Evolutionary conservation across 2,113 vertebrate genomes (phyloP), one percentile per base, ranked within the genome.

Genomic region (Hippotragus niger): DNA sequence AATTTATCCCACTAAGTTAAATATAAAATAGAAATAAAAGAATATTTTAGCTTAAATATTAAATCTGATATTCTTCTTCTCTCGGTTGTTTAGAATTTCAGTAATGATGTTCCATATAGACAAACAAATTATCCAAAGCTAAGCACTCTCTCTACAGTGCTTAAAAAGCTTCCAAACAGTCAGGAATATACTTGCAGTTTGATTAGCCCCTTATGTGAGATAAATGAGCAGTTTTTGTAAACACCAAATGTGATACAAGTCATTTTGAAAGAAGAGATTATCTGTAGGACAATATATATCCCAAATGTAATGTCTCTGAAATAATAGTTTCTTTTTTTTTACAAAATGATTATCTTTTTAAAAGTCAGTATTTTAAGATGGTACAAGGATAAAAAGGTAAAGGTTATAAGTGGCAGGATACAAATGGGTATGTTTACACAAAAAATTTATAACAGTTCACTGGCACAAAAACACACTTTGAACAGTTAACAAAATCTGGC

Each of bases 121-220:
- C 15, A 95, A 88, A 80, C 1, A 97, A 45, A 64, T 74, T 81
- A 47, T 86, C 71, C 93, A 96, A 31, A 89, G 5, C 27, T 91
- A 98, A 60, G 52, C 74, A 96, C 40, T 93, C 97, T 92, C 95
- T 93, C 27, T 94, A 7, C 3, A 47, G 96, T 97, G 43, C 40
- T 98, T 96, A 17, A 85, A 97, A 93, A 89, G 74, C 21, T 97
- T 90, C 87, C 36, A 93, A 64, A 53, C 52, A 97, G 78, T 40
- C 58, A 97, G 50, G 90, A 98, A 74, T 86, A 53, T 83, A 89
- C 43, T 96, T 88, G 45, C 58, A 74, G 31, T 88, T 89, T 97
- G 94, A 97, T 98, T 92, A 96, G 81, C 94, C 71, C 55, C 98
- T 95, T 91, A n/a, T 19, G 98, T 95, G 80, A 94, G 93, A 67